Evolutionary conservation across 92 coral and sea anemone species (phyloP).

Genomic region (Phenganax subtilis): DNA sequence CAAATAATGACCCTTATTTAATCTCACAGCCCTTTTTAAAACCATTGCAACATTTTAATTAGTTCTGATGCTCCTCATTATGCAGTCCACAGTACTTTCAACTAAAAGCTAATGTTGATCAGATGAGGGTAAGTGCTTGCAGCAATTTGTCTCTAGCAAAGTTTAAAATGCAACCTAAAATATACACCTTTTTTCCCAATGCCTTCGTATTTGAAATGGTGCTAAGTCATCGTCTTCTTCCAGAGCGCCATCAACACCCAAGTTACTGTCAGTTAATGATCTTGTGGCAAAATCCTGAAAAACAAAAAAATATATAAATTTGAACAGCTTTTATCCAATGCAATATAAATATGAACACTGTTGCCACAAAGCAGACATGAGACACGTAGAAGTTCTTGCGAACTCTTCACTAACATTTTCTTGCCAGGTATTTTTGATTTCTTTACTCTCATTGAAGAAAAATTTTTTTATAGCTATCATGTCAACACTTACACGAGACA

Average conservation of each 20-base stretch:
- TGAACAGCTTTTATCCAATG: background rate
- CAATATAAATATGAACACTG: background rate
- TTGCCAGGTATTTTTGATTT: background rate
- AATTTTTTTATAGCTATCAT: too few relatives aligned
- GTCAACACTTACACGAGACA: slow-evolving; percentile 66
- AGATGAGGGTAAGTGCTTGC: background rate
- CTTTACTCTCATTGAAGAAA: too few relatives aligned
- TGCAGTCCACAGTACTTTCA: too few relatives aligned
- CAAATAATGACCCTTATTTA: too few relatives aligned
- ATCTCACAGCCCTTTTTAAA: too few relatives aligned
- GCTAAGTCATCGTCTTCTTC: slow-evolving; percentile 53
- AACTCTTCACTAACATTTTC: too few relatives aligned
- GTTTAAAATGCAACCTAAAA: background rate
- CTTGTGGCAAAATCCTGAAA: slow-evolving; percentile 73
- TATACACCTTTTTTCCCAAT: slow-evolving; percentile 80
- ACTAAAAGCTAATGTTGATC: background rate
- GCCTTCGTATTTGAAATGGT: slow-evolving; percentile 65
- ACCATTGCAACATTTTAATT: too few relatives aligned
- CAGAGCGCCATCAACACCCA: slow-evolving; percentile 19
- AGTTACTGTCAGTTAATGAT: slow-evolving; percentile 56
- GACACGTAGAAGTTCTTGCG: too few relatives aligned
- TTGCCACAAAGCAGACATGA: too few relatives aligned
- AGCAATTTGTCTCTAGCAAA: background rate
- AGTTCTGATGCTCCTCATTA: too few relatives aligned
- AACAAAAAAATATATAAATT: background rate